phyloP scores from a whole-genome alignment of 2,797 vertebrate species.

The Sebastes alutus region DNA sequence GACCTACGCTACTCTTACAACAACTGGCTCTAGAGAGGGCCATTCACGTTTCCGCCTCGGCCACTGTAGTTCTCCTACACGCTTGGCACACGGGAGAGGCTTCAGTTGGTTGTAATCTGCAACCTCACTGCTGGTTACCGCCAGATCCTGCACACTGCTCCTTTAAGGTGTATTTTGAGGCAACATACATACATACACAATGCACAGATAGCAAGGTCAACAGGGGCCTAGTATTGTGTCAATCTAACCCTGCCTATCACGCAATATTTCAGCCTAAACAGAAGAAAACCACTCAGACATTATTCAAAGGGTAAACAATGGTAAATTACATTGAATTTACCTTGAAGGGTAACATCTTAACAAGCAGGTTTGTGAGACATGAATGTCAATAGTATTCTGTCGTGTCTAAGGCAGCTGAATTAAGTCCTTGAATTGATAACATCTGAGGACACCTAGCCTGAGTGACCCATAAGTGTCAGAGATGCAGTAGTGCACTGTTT shows the following conservation, averaged over 20 bases:
- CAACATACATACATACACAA: too few relatives aligned
- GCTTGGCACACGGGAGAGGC: too few relatives aligned
- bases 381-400: neutral
- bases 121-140: too few relatives aligned
- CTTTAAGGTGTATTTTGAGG: too few relatives aligned
- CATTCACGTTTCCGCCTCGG: too few relatives aligned
- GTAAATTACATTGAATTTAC: neutral
- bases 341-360: neutral
- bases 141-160: too few relatives aligned
- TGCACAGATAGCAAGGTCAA: too few relatives aligned
- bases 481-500: neutral
- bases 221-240: too few relatives aligned
- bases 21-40: too few relatives aligned
- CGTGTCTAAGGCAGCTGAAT: neutral
- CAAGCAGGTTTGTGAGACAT: neutral
- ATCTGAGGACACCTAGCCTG: neutral
- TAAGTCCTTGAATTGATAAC: constrained; percentile 6
- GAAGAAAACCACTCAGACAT: neutral
- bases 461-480: neutral
- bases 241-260: neutral
- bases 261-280: neutral
- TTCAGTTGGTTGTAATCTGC: too few relatives aligned
- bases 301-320: neutral
- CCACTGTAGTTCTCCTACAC: too few relatives aligned
- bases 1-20: too few relatives aligned